phyloP scores from a whole-genome alignment of 1,140 invertebrate genomes.

The Melanaphis sacchari region DNA sequence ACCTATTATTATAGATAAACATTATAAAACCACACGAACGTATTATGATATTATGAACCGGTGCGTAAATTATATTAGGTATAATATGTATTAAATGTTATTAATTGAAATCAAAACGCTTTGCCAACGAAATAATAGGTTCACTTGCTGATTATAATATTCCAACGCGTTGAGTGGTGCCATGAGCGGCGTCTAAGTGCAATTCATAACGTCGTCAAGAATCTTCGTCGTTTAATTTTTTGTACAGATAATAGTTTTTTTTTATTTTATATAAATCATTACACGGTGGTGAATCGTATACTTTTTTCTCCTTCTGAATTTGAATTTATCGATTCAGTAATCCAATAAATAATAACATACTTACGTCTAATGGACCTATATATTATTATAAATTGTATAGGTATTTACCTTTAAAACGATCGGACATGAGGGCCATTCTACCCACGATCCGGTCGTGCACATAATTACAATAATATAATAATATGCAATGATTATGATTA shows the following conservation, averaged over 20 bases:
- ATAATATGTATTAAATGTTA: not conserved
- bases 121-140: not conserved
- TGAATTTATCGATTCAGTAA: not conserved
- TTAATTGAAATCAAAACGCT: not conserved
- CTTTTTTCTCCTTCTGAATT: not conserved
- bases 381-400: not conserved
- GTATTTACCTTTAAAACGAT: not conserved
- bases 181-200: not conserved
- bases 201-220: not conserved
- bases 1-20: constrained; percentile 10
- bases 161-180: not conserved
- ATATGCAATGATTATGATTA: not conserved
- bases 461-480: constrained; percentile 1
- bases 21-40: not conserved
- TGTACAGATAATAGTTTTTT: not conserved
- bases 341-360: not conserved
- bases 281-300: not conserved
- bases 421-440: not conserved
- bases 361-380: not conserved
- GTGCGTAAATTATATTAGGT: not conserved
- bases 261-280: not conserved
- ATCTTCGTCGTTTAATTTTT: not conserved
- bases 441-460: not conserved
- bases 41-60: not conserved
- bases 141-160: not conserved